Evolutionary conservation across 2,113 vertebrate species (phyloP).

Genomic region (Desmodus rotundus): DNA sequence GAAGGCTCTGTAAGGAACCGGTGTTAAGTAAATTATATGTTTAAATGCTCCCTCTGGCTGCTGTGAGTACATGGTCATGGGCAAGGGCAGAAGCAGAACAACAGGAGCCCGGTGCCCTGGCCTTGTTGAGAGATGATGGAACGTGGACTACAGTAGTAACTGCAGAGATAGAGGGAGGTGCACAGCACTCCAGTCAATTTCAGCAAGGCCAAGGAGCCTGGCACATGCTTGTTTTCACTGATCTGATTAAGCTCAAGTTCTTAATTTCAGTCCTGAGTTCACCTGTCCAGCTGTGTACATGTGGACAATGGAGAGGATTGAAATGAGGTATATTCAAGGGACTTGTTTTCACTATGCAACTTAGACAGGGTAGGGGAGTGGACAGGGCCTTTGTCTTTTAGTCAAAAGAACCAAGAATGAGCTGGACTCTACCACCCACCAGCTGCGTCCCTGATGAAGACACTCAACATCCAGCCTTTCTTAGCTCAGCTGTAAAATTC

Average conservation of each 20-base stretch:
- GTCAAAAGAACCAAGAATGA: not conserved
- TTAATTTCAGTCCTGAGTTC: not conserved
- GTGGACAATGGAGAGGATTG: not conserved
- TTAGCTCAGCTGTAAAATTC: not conserved
- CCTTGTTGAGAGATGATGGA: not conserved
- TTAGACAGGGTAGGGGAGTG: constrained; percentile 12
- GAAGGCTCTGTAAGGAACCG: not conserved
- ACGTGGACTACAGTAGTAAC: not conserved
- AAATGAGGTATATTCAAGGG: not conserved
- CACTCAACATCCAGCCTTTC: not conserved
- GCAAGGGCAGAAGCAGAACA: not conserved
- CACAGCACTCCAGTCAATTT: not conserved
- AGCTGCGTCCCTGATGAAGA: not conserved
- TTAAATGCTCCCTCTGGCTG: not conserved
- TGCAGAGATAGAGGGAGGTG: too few relatives aligned
- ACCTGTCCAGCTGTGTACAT: not conserved
- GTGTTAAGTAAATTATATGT: not conserved
- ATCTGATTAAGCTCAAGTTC: not conserved
- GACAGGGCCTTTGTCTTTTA: not conserved
- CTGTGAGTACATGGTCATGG: not conserved
- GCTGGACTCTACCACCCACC: not conserved
- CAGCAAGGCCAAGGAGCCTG: not conserved
- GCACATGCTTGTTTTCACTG: not conserved
- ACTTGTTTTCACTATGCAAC: not conserved
- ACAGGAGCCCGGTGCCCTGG: not conserved